phyloP scores from a whole-genome alignment of 1,140 invertebrate genomes.

The Calephelis virginiensis region DNA sequence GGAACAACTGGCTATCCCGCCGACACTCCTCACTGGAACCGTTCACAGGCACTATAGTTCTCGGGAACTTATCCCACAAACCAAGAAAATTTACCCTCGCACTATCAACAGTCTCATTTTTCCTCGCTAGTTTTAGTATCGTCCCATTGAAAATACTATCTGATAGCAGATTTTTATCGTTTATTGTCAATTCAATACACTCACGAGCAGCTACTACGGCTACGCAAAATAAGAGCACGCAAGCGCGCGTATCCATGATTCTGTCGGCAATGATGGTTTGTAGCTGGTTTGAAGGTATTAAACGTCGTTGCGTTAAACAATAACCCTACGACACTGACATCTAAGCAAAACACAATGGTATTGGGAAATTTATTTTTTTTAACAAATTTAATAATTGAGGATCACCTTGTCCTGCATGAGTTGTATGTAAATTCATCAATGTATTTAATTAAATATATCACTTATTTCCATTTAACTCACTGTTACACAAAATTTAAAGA shows the following conservation, averaged over 20 bases:
- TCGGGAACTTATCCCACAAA: constrained; percentile 66
- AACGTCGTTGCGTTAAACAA: constrained; percentile 34
- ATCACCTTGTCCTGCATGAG: constrained; percentile 7
- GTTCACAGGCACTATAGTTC: constrained; percentile 61
- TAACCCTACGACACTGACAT: constrained; percentile 45
- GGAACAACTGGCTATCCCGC: constrained; percentile 60
- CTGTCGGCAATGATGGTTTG: constrained; percentile 45
- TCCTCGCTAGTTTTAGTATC: constrained; percentile 47
- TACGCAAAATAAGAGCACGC: constrained; percentile 42
- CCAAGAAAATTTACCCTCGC: constrained; percentile 48
- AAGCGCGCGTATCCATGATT: constrained; percentile 62
- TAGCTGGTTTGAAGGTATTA: constrained; percentile 28
- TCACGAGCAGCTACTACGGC: constrained; percentile 52
- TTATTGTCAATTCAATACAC: constrained; percentile 60
- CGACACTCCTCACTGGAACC: constrained; percentile 67
- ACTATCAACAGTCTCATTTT: constrained; percentile 53
- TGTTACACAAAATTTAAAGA: too few species aligned
- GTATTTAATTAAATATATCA: neutral
- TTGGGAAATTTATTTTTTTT: constrained; percentile 34
- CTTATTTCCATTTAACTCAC: neutral
- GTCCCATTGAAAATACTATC: constrained; percentile 59
- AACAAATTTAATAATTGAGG: neutral
- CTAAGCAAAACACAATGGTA: constrained; percentile 36
- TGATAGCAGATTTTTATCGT: constrained; percentile 41
- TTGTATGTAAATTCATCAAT: too few species aligned